These are phyloP conservation scores for Hyposmocoma kahamanoa DNA, from an alignment of 1,140 invertebrate species.

Conservation along the genomic window DNA sequence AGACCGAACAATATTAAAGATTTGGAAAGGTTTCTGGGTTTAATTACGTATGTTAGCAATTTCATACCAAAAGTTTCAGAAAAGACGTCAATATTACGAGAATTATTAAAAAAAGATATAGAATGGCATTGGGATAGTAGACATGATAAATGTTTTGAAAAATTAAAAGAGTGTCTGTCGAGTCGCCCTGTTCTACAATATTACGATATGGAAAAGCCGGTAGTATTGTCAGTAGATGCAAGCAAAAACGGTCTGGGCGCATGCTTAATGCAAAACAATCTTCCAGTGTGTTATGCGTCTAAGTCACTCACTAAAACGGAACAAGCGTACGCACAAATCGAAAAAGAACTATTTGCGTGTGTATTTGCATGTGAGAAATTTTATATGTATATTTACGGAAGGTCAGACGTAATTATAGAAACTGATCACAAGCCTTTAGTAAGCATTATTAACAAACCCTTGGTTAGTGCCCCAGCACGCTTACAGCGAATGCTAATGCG, in stretches of 20 bases:
- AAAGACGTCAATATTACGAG: not conserved
- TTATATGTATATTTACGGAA: slow-evolving; percentile 18
- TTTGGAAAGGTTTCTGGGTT: not conserved
- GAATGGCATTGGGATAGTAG: not conserved
- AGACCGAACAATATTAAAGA: not conserved
- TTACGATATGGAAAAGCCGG: not conserved
- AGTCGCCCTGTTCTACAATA: not conserved
- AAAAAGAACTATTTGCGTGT: slow-evolving; percentile 1
- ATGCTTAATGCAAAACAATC: not conserved
- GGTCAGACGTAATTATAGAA: slow-evolving; percentile 5
- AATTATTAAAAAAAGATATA: not conserved
- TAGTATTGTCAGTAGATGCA: not conserved
- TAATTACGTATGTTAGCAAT: not conserved
- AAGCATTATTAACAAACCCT: slow-evolving; percentile 13
- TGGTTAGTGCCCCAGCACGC: slow-evolving; percentile 8
- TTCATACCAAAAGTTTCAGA: not conserved
- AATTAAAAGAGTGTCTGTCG: not conserved
- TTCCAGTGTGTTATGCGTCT: not conserved
- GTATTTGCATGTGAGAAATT: slow-evolving; percentile 8
- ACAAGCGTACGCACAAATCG: slow-evolving; percentile 2
- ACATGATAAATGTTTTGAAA: not conserved
- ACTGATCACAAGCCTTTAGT: slow-evolving; percentile 14
- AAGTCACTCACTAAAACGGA: slow-evolving; percentile 1
- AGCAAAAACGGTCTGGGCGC: slow-evolving; percentile 1
- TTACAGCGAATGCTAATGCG: slow-evolving; percentile 11